Conservation (phyloP, 2,797 vertebrate species). For the Melanogrammus aeglefinus region DNA sequence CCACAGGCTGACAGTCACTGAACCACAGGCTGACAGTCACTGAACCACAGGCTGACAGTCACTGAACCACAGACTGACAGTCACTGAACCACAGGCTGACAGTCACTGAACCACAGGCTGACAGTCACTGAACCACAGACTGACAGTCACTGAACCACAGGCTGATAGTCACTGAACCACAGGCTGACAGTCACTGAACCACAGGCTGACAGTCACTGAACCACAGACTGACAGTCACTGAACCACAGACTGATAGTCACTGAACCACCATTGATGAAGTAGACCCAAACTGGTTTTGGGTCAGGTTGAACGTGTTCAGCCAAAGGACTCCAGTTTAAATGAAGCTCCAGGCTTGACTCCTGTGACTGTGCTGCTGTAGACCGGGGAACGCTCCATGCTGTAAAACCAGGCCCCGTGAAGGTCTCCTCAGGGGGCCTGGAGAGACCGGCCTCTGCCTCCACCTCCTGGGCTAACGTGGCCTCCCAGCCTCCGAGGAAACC, state of each 20-base stretch:
- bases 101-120: too few relatives aligned
- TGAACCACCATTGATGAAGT: too few relatives aligned
- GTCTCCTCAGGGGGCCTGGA: not conserved
- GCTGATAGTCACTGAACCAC: too few relatives aligned
- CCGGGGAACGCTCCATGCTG: not conserved
- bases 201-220: too few relatives aligned
- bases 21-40: not conserved
- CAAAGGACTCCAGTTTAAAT: not conserved
- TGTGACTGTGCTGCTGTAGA: not conserved
- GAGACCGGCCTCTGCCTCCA: constrained; percentile 17
- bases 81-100: too few relatives aligned
- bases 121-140: too few relatives aligned
- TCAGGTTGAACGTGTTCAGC: not conserved
- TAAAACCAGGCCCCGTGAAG: constrained; percentile 33
- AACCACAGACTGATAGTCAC: too few relatives aligned
- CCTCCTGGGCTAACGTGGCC: constrained; percentile 82
- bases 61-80: too few relatives aligned
- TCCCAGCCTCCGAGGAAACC: constrained; percentile 78
- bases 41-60: not conserved
- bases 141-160: too few relatives aligned
- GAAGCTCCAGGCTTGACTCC: not conserved
- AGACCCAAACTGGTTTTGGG: not conserved
- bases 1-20: not conserved
- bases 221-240: too few relatives aligned
- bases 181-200: too few relatives aligned